Percentiles rank a stretch among this genome's conserved stretches.
Evolutionary conservation across 2,113 vertebrate genomes (phyloP).

Genomic region (Ellobius talpinus): DNA sequence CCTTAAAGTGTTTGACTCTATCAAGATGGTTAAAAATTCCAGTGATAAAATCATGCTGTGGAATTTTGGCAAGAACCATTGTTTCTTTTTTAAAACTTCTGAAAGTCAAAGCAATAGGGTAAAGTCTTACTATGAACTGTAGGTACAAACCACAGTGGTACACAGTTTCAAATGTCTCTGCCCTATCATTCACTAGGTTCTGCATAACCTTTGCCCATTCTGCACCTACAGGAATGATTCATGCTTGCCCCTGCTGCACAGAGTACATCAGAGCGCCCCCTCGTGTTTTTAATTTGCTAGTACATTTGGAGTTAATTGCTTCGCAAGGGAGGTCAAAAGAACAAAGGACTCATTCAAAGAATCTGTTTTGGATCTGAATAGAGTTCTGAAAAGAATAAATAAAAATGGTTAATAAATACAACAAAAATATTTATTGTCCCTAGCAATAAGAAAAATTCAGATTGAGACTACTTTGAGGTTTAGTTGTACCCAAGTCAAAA

Average conservation of each 20-base stretch:
- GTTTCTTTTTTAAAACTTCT: not conserved
- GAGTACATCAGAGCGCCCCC: not conserved
- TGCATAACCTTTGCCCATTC: not conserved
- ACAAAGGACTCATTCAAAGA: not conserved
- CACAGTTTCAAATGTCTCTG: not conserved
- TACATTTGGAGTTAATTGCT: not conserved
- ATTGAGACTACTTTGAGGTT: not conserved
- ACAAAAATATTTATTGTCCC: not conserved
- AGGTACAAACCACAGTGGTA: not conserved
- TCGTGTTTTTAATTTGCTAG: not conserved
- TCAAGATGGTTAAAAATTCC: not conserved
- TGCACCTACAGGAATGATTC: not conserved
- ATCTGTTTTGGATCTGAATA: not conserved
- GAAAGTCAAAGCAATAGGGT: not conserved
- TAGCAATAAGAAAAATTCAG: not conserved
- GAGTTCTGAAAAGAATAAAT: not conserved
- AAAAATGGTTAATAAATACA: not conserved
- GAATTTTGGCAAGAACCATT: not conserved
- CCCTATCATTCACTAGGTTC: not conserved
- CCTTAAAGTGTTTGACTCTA: not conserved
- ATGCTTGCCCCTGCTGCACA: not conserved
- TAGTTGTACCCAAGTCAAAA: not conserved
- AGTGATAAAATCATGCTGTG: not conserved
- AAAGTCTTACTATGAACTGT: not conserved
- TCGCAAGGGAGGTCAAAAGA: not conserved